Percentiles rank a stretch among this genome's conserved stretches.
phyloP scores from a whole-genome alignment of 2,797 vertebrate genomes.

The Gouania willdenowi region DNA sequence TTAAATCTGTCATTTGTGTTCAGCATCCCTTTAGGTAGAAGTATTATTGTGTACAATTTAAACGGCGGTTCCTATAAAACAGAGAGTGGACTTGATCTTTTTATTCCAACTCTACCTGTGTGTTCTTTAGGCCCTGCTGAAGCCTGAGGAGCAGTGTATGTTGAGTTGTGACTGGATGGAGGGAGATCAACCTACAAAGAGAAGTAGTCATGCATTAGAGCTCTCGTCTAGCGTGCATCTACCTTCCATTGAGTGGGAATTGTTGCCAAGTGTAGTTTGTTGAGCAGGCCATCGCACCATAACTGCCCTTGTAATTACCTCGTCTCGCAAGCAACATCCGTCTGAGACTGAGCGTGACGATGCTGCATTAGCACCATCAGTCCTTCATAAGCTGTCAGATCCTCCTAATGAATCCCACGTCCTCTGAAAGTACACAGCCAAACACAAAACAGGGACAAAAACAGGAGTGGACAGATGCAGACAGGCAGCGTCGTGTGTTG shows the following conservation, averaged over 20 bases:
- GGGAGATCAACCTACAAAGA: neutral
- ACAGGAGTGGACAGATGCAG: neutral
- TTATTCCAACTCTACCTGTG: slow-evolving; percentile 60
- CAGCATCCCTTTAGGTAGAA: no score
- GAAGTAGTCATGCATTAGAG: slow-evolving; percentile 45
- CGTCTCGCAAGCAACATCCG: slow-evolving; percentile 27
- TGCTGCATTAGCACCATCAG: slow-evolving; percentile 22
- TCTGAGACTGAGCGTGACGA: no score
- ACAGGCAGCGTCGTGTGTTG: slow-evolving; percentile 23
- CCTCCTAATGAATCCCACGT: slow-evolving; percentile 36
- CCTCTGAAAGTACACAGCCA: slow-evolving; percentile 3
- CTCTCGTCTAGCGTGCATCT: no score
- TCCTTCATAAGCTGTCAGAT: slow-evolving; percentile 41
- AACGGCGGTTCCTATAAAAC: no score
- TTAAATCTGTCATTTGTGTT: no score
- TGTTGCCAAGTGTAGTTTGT: slow-evolving; percentile 48
- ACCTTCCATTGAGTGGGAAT: slow-evolving; percentile 54
- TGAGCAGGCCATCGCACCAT: slow-evolving; percentile 38
- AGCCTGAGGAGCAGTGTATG: slow-evolving; percentile 40
- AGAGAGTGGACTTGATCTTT: slow-evolving; percentile 20
- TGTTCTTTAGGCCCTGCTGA: slow-evolving; percentile 48
- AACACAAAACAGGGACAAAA: neutral
- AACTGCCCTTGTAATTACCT: slow-evolving; percentile 63
- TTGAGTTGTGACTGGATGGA: slow-evolving; percentile 41
- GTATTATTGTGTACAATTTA: no score